Evolutionary conservation across 2,797 vertebrate genomes (phyloP).

Genomic region (Aulostomus chinensis): DNA sequence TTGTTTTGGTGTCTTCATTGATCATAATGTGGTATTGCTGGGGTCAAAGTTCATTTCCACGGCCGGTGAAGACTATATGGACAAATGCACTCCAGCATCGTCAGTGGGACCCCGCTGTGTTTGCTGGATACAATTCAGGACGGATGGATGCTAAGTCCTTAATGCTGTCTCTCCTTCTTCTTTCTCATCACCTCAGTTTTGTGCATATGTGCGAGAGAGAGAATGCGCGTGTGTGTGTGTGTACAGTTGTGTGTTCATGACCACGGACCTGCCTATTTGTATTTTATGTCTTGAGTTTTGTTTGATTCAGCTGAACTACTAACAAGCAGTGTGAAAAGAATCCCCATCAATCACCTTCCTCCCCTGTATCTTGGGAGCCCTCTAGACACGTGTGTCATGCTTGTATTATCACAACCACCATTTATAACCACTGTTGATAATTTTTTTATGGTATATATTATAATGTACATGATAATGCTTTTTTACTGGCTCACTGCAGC

Average conservation of each 20-base stretch:
- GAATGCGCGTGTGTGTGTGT: slow-evolving; percentile 36
- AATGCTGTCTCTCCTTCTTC: slow-evolving; percentile 40
- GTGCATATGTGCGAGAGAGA: slow-evolving; percentile 1
- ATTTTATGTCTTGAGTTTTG: slow-evolving; percentile 12
- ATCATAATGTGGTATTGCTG: slow-evolving; percentile 13
- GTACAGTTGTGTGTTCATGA: slow-evolving; percentile 24
- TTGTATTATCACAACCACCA: slow-evolving; percentile 53
- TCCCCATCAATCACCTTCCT: background rate
- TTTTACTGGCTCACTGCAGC: slow-evolving; percentile 66
- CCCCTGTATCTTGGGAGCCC: background rate
- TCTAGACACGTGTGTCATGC: slow-evolving; percentile 39
- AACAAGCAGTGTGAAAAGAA: slow-evolving; percentile 6
- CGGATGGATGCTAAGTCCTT: slow-evolving; percentile 31
- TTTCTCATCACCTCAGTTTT: slow-evolving; percentile 28
- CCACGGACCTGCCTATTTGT: slow-evolving; percentile 10
- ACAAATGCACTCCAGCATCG: slow-evolving; percentile 61
- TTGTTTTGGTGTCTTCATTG: slow-evolving; percentile 20
- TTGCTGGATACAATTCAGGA: slow-evolving; percentile 27
- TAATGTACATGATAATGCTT: slow-evolving; percentile 56
- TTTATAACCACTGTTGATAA: slow-evolving; percentile 77
- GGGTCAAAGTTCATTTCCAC: slow-evolving; percentile 26
- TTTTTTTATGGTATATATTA: slow-evolving; percentile 56
- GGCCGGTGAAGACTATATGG: slow-evolving; percentile 47
- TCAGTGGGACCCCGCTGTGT: slow-evolving; percentile 22
- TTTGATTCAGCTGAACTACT: slow-evolving; percentile 37